Conservation (phyloP, 2,888 invertebrate species). For the Laothoe populi region DNA sequence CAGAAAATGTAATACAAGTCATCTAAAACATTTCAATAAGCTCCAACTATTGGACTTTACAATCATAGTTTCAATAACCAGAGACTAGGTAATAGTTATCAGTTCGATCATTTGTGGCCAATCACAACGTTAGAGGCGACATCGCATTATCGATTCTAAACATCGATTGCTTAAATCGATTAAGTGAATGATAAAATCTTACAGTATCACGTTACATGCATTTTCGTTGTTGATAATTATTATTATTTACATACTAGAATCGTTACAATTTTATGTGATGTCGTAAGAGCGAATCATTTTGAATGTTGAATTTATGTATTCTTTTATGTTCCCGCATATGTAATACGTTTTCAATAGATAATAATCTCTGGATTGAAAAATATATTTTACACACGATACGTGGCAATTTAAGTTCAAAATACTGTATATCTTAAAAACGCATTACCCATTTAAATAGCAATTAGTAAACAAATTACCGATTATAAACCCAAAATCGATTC, state of each 20-base stretch:
- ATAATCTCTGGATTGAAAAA: neutral
- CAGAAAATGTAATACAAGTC: too few relatives aligned
- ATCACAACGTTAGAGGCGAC: slow-evolving; percentile 9
- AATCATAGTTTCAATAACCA: slow-evolving; percentile 20
- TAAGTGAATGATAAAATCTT: slow-evolving; percentile 8
- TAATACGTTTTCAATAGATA: neutral
- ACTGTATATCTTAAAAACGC: neutral
- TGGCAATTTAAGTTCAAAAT: neutral
- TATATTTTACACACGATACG: neutral
- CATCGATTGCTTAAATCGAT: slow-evolving; percentile 16
- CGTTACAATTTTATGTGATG: slow-evolving; percentile 12
- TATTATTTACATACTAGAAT: slow-evolving; percentile 8
- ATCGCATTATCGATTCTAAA: slow-evolving; percentile 8
- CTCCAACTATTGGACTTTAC: neutral
- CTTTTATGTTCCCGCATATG: neutral
- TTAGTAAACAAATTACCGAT: neutral
- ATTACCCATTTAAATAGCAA: neutral
- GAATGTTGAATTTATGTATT: slow-evolving; percentile 11
- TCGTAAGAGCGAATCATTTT: slow-evolving; percentile 1
- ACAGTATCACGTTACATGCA: slow-evolving; percentile 5
- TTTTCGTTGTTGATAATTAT: slow-evolving; percentile 1
- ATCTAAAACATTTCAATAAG: neutral
- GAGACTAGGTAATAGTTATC: slow-evolving; percentile 25
- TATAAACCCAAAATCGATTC: neutral
- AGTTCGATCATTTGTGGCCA: slow-evolving; percentile 26